These are phyloP conservation scores for Deroptyus accipitrinus DNA, from an alignment of 2,113 vertebrate genomes.

Conservation along the genomic window DNA sequence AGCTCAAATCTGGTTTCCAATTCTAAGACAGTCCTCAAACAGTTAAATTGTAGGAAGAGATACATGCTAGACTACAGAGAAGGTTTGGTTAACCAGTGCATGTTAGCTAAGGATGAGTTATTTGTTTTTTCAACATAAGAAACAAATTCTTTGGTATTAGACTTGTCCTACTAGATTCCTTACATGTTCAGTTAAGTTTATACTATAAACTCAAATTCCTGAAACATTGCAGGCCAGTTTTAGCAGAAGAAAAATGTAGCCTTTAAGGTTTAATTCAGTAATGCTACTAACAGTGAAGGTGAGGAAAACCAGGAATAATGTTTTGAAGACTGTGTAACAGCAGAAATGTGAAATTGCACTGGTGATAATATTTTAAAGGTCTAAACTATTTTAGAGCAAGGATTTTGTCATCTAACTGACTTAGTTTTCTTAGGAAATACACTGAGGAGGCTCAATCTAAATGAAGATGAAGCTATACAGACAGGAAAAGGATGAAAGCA, in stretches of 20 bases:
- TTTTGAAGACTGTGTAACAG: neutral
- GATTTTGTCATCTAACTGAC: neutral
- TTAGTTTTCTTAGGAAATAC: neutral
- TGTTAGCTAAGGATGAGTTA: neutral
- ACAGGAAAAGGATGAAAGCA: neutral
- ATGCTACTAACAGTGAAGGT: neutral
- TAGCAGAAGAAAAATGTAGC: neutral
- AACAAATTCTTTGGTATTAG: neutral
- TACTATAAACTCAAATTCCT: neutral
- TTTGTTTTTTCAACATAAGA: neutral
- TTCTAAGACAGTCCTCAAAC: neutral
- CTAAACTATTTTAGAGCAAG: neutral
- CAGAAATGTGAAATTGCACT: neutral
- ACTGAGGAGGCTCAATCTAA: neutral
- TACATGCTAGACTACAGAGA: neutral
- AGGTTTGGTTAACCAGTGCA: neutral
- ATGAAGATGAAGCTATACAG: neutral
- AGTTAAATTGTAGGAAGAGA: neutral
- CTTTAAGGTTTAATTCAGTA: neutral
- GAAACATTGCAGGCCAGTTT: neutral
- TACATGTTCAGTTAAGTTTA: neutral
- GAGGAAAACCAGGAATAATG: neutral
- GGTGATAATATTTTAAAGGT: neutral
- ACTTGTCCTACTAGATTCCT: constrained; percentile 36
- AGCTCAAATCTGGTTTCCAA: neutral